Base-by-base conservation (phyloP, 2,113 vertebrate genomes). In the Xyrauchen texanus region DNA sequence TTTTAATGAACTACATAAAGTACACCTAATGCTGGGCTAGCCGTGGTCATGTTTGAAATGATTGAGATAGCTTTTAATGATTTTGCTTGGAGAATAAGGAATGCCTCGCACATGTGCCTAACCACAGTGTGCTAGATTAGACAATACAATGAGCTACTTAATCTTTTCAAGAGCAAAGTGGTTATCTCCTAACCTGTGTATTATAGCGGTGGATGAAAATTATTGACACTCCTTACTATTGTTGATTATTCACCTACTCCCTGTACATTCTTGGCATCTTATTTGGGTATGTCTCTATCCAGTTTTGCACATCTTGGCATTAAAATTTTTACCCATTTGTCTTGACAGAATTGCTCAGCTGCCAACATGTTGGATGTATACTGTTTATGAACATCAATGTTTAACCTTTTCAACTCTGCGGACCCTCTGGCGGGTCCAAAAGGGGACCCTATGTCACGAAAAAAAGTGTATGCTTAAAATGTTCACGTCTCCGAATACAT, bases 41-140 rank as follows among this genome's bases (percentile, higher is more conserved):
- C 75, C 44, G 15, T 49, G 66, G 46, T 61, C 51, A 52, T 70
- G 63, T 75, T 75, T 77, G 68, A 67, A 70, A 42, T 77, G 52
- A 45, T 58, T 44, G 45, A 55, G 5, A 67, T 61, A 11, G 15
- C 65, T 53, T 47, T 46, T 58, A 78, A 58, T 75, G 11, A 74
- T 60, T 34, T 21, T 46, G 70, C 15, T 12, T n/a, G 16, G 51
- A 71, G 10, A 53, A 55, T 8, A 42, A 57, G 11, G 7, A 4
- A 42, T 53, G 34, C 49, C 2, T 53, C 11, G 51, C 10, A 69
- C 67, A 49, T 51, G 49, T 53, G 49, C 67, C 67, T 53, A 34
- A 21, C 6, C 16, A 69, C 53, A 6, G 51, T 47, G 49, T 65
- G 63, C 42, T 64, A 53, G 49, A 42, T 69, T 69, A 69, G 21